Percentiles rank a stretch among this genome's conserved stretches.
Evolutionary conservation across 2,113 vertebrate species (phyloP).

Genomic region (Chascanopsetta lugubris): DNA sequence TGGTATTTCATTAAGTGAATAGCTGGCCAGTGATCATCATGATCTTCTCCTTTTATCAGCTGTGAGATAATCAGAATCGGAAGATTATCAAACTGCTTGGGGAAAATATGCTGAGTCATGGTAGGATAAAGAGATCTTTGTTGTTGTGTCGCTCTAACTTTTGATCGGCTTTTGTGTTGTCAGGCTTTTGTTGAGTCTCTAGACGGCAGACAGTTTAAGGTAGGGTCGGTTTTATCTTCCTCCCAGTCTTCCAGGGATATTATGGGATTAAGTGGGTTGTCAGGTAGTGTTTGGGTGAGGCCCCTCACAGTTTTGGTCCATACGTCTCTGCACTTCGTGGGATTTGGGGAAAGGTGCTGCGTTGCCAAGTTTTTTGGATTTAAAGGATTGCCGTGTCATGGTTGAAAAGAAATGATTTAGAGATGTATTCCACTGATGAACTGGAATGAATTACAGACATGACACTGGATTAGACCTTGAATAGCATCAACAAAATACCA

Average conservation of each 20-base stretch:
- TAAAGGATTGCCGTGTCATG: background rate
- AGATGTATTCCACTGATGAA: background rate
- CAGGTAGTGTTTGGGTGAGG: constrained; percentile 10
- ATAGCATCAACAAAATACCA: background rate
- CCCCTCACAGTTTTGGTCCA: background rate
- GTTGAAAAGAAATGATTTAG: constrained; percentile 10
- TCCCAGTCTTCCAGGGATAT: constrained; percentile 8
- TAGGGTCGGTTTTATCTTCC: constrained; percentile 4
- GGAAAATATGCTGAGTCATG: too few species aligned
- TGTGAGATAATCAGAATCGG: background rate
- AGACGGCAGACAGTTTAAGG: constrained; percentile 24
- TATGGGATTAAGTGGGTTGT: constrained; percentile 12
- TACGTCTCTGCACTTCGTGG: constrained; percentile 6
- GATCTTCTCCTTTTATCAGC: background rate
- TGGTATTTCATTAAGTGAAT: constrained; percentile 9
- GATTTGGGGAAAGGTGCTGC: background rate
- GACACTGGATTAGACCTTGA: background rate
- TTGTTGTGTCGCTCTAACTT: background rate
- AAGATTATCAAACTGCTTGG: too few species aligned
- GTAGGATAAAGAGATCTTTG: too few species aligned
- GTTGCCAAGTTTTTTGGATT: constrained; percentile 29
- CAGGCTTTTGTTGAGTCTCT: constrained; percentile 26
- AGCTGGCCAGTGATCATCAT: background rate
- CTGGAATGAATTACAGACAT: background rate
- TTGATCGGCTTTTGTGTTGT: background rate